phyloP scores from a whole-genome alignment of 1,140 invertebrate genomes.

The Campodea augens region DNA sequence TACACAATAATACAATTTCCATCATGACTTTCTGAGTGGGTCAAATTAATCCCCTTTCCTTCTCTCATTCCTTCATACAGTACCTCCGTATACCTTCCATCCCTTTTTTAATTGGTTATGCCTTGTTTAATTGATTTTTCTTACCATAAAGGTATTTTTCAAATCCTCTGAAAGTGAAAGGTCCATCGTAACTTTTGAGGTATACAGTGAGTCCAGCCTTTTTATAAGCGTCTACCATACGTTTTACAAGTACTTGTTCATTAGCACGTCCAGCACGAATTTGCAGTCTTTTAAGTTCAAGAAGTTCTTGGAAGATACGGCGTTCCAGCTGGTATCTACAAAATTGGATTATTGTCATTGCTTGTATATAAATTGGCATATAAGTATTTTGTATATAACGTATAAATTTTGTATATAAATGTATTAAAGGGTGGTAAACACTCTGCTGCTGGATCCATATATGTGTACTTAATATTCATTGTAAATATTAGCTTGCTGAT shows the following conservation, averaged over 20 bases:
- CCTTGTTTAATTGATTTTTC: no score
- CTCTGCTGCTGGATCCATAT: no score
- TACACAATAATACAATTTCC: no score
- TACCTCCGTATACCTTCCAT: no score
- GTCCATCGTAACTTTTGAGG: constrained; percentile 44
- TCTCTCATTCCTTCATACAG: no score
- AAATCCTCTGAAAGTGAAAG: constrained; percentile 63
- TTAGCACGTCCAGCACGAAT: constrained; percentile 74
- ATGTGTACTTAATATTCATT: no score
- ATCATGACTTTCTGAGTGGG: no score
- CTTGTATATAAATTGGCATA: background rate
- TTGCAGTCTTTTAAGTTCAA: constrained; percentile 80
- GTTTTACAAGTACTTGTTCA: constrained; percentile 72
- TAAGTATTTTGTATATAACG: background rate
- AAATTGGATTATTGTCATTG: constrained; percentile 1
- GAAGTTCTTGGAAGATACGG: constrained; percentile 81
- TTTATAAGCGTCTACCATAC: constrained; percentile 57
- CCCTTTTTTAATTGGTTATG: no score
- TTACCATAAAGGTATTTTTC: constrained; percentile 77
- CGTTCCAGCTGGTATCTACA: constrained; percentile 68
- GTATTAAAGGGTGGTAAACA: no score
- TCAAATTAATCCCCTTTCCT: no score
- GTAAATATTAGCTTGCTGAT: no score
- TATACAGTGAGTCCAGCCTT: constrained; percentile 50
- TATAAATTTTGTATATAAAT: no score